Conservation (phyloP, 2,113 vertebrate species). For the Prochilodus magdalenae region DNA sequence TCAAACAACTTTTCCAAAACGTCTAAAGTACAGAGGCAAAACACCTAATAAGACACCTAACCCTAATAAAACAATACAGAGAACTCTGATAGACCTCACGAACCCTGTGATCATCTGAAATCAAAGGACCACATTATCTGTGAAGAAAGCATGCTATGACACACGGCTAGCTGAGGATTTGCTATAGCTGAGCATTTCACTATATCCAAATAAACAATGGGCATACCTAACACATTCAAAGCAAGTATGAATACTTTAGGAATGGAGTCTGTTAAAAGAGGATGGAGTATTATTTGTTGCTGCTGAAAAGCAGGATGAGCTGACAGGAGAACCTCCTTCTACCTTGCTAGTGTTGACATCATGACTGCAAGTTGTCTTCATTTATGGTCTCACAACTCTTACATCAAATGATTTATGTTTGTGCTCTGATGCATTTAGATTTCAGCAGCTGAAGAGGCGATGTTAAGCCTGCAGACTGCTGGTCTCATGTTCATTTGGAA, state of each 20-base stretch:
- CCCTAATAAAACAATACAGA: not conserved
- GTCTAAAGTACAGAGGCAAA: not conserved
- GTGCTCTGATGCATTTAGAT: not conserved
- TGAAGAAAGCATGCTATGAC: too few species aligned
- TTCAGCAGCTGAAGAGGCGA: not conserved
- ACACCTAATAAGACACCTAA: too few species aligned
- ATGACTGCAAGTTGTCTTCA: not conserved
- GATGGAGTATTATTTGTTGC: not conserved
- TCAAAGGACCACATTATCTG: too few species aligned
- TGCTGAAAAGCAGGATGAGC: not conserved
- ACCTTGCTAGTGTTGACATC: not conserved
- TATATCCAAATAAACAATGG: not conserved
- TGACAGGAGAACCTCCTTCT: slow-evolving; percentile 22
- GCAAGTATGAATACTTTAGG: not conserved
- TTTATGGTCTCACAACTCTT: too few species aligned
- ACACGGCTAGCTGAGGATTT: too few species aligned
- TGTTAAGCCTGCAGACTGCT: not conserved
- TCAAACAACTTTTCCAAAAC: not conserved
- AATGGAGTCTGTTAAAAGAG: not conserved
- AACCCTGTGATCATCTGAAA: too few species aligned
- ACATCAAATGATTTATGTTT: not conserved
- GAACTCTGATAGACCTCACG: not conserved
- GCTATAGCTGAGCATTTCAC: too few species aligned
- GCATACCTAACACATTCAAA: not conserved
- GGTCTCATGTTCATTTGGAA: too few species aligned